Percentiles rank a stretch among this genome's conserved stretches.
Evolutionary conservation across 2,113 vertebrate genomes (phyloP).

Genomic region (Orthonyx spaldingii): DNA sequence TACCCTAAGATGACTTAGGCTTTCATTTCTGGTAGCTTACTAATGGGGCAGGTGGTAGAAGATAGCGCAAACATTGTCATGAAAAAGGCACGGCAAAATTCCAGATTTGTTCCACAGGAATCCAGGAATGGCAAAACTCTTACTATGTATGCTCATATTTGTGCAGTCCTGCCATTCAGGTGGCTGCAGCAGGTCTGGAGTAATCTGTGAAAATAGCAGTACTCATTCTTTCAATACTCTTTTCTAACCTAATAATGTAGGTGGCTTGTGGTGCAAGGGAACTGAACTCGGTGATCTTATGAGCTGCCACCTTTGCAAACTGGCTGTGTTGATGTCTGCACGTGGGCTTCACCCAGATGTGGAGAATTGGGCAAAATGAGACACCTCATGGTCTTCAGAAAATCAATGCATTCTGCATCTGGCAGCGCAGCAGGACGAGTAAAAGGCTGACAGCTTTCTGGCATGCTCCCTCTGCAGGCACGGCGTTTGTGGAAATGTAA

Average conservation of each 20-base stretch:
- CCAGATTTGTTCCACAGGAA: constrained; percentile 59
- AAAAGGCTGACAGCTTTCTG: constrained; percentile 60
- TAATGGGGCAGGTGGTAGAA: constrained; percentile 62
- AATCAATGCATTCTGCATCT: constrained; percentile 48
- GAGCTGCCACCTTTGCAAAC: constrained; percentile 26
- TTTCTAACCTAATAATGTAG: constrained; percentile 9
- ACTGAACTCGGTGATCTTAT: not conserved
- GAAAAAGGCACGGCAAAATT: constrained; percentile 40
- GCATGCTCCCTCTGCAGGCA: constrained; percentile 40
- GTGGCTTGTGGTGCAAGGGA: not conserved
- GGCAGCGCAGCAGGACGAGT: constrained; percentile 38
- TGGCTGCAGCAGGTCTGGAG: constrained; percentile 50
- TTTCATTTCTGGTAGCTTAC: constrained; percentile 67
- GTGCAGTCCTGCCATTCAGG: constrained; percentile 43
- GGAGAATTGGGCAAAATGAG: constrained; percentile 38
- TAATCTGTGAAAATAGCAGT: constrained; percentile 28
- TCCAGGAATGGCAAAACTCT: constrained; percentile 52
- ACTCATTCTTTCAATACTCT: not conserved
- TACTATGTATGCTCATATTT: constrained; percentile 12
- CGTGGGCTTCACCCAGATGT: not conserved
- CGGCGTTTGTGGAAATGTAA: constrained; percentile 71
- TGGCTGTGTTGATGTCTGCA: not conserved
- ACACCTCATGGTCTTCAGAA: constrained; percentile 56
- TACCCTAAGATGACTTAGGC: constrained; percentile 59
- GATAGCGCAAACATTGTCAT: constrained; percentile 32